These are phyloP conservation scores for Himalopsyche japonica DNA, from an alignment of 2,888 invertebrate species.

Conservation along the genomic window DNA sequence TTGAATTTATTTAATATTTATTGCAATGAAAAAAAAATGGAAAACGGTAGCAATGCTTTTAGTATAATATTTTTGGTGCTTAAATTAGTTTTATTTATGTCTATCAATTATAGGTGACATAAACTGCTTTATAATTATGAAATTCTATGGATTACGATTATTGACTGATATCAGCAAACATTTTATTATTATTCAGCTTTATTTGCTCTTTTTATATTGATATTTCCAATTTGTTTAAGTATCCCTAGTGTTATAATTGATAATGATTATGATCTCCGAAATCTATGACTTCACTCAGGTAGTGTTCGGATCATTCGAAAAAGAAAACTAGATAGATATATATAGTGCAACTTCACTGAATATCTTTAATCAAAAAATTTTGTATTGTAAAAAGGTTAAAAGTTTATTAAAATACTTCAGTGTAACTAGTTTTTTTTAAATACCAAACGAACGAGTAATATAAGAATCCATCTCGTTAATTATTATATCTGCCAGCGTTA, in stretches of 20 bases:
- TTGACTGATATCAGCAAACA: too few species aligned
- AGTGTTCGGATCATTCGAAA: not conserved
- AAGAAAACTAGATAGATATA: not conserved
- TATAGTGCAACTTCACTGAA: not conserved
- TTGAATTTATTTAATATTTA: not conserved
- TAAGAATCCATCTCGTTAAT: not conserved
- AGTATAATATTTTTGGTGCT: not conserved
- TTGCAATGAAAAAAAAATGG: not conserved
- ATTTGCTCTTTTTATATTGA: too few species aligned
- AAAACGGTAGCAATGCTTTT: not conserved
- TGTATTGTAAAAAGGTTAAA: not conserved
- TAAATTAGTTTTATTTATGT: slow-evolving; percentile 1
- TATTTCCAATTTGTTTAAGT: too few species aligned
- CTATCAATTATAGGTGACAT: not conserved
- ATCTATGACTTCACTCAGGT: too few species aligned
- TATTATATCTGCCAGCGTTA: not conserved
- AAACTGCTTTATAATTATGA: not conserved
- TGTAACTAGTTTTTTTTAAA: not conserved
- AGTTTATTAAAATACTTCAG: not conserved
- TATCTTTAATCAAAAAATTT: not conserved
- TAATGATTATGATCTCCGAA: too few species aligned
- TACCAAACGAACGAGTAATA: not conserved
- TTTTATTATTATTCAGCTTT: too few species aligned
- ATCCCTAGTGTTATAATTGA: too few species aligned
- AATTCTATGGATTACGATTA: too few species aligned